phyloP scores from a whole-genome alignment of 2,113 vertebrate species.

The Psammodynastes pulverulentus region DNA sequence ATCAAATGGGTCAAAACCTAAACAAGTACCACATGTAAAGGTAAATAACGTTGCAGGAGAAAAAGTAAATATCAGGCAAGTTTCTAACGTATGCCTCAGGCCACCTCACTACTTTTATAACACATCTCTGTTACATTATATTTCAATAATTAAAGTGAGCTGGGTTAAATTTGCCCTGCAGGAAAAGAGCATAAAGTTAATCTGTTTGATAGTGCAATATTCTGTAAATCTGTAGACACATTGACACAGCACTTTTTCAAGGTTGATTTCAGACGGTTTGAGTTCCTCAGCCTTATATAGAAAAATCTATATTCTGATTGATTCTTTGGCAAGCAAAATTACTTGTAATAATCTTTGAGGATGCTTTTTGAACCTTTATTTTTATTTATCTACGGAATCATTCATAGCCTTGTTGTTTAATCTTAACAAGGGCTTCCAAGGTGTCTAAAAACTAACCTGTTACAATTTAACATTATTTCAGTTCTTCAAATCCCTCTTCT shows the following conservation, averaged over 20 bases:
- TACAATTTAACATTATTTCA: background rate
- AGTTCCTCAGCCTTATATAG: background rate
- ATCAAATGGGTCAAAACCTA: background rate
- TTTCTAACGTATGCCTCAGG: background rate
- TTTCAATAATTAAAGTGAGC: conserved; percentile 17
- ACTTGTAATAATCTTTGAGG: background rate
- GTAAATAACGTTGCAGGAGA: conserved; percentile 1
- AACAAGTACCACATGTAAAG: background rate
- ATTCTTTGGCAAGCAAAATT: background rate
- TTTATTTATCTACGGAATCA: background rate
- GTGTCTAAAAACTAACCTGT: background rate
- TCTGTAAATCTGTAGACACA: background rate
- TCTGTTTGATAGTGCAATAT: background rate
- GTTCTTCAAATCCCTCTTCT: background rate
- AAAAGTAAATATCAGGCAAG: background rate
- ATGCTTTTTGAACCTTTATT: background rate
- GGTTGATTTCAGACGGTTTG: background rate
- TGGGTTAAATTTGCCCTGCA: background rate
- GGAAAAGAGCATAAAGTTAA: background rate
- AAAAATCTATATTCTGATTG: background rate
- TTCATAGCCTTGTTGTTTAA: background rate
- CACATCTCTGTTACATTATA: conserved; percentile 21
- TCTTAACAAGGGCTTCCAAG: background rate
- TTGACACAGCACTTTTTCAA: background rate
- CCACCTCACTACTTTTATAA: conserved; percentile 25